These are phyloP conservation scores for Callyntrura sp. DNA, from an alignment of 2,888 invertebrate species.

Conservation along the genomic window DNA sequence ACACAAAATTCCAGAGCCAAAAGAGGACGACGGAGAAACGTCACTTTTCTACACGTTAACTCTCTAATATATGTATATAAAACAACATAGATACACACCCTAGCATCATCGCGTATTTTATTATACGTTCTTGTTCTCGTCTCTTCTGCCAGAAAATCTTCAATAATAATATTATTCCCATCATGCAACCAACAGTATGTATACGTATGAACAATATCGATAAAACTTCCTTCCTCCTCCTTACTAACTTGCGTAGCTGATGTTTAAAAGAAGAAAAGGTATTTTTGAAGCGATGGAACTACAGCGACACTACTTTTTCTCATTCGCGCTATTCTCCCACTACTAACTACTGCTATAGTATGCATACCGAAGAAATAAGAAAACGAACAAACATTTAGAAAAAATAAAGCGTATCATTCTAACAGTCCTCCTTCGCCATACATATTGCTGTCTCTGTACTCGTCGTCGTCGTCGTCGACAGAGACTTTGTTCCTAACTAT, in stretches of 20 bases:
- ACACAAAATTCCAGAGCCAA: neutral
- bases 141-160: slow-evolving; percentile 60
- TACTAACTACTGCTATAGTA: neutral
- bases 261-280: slow-evolving; percentile 28
- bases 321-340: slow-evolving; percentile 25
- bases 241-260: neutral
- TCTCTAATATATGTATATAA: neutral
- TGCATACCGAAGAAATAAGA: slow-evolving; percentile 2
- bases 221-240: slow-evolving; percentile 64
- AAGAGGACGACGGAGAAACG: neutral
- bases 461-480: neutral
- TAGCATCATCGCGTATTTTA: neutral
- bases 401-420: neutral
- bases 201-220: slow-evolving; percentile 75
- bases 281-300: slow-evolving; percentile 15
- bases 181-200: slow-evolving; percentile 64
- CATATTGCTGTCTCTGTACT: neutral
- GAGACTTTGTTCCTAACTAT: neutral
- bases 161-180: slow-evolving; percentile 71
- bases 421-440: neutral
- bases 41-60: neutral
- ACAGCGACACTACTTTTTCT: slow-evolving; percentile 13
- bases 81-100: neutral
- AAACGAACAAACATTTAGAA: neutral
- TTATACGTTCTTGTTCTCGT: neutral